Evolutionary conservation across 1,140 invertebrate genomes (phyloP), one percentile per base, ranked within the genome.

Genomic region (Lepidurus packardi): DNA sequence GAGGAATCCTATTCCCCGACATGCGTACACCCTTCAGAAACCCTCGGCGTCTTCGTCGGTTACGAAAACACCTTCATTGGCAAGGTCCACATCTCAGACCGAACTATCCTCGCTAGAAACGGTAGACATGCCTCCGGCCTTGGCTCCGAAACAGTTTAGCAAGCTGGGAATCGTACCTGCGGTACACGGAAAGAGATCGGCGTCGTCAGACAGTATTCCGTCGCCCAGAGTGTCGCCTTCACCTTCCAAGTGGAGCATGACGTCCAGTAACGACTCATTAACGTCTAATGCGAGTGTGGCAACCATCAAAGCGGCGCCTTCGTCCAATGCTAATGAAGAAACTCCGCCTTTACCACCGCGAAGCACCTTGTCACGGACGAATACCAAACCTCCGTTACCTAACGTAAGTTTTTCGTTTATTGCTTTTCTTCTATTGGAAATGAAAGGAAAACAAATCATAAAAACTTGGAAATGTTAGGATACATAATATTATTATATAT

Each of bases 311-410:
- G 80, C 81, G 10, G 82, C 24, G 79, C 76, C 76, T 7, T 10
- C n/a, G 2, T n/a, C n/a, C 6, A 25, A 16, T 16, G 43, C 16
- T 25, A 79, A 45, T 43, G 78, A 85, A 77, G 82, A 82, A 3
- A 84, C 87, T 10, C 85, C 88, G n/a, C 89, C 88, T 47, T 88
- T 90, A 1, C 88, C 87, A 41, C 90, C 87, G 75, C 82, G 89
- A 75, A 82, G 81, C 79, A 82, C 82, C 83, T 87, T 81, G 80
- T 78, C 90, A 43, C 75, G 76, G 81, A 88, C 89, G 16, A 89
- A 89, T 43, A 89, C 90, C 83, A 92, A 91, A 84, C 91, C 90
- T 65, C 91, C 90, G 13, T 83, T 92, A 80, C 91, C 91, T 79
- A 90, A 90, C 9, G 88, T 74, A 21, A n/a, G 43, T 13, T 43